phyloP scores from a whole-genome alignment of 2,113 vertebrate species.

The Amphilophus citrinellus region DNA sequence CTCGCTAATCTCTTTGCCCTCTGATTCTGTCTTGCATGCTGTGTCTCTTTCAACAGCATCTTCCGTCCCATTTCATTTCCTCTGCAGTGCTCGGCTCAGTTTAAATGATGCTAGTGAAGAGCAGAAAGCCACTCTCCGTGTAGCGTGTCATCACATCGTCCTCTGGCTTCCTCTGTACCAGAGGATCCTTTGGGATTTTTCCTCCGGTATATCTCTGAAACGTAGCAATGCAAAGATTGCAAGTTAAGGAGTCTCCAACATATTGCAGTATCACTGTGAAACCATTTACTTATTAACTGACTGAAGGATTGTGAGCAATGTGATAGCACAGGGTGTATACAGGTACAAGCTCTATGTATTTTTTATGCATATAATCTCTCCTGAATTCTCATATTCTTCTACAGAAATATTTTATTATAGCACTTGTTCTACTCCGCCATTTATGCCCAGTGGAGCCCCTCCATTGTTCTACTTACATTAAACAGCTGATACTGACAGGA shows the following conservation, averaged over 20 bases:
- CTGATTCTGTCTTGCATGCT: background rate
- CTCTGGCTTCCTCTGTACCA: background rate
- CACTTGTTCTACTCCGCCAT: too few species aligned
- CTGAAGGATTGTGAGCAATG: background rate
- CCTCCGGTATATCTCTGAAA: background rate
- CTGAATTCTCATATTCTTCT: too few species aligned
- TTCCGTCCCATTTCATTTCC: slow-evolving; percentile 20
- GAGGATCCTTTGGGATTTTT: background rate
- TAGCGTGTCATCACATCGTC: background rate
- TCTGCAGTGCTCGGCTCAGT: background rate
- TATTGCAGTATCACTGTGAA: background rate
- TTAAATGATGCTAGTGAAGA: slow-evolving; percentile 9
- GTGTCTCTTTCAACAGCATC: slow-evolving; percentile 9
- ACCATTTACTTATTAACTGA: background rate
- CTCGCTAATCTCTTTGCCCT: slow-evolving; percentile 22
- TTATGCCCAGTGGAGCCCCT: too few species aligned
- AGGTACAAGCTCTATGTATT: too few species aligned
- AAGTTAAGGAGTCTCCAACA: too few species aligned
- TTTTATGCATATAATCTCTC: too few species aligned
- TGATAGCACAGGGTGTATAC: background rate
- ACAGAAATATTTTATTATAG: too few species aligned
- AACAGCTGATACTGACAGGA: too few species aligned
- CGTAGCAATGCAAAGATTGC: background rate
- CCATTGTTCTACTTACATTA: too few species aligned
- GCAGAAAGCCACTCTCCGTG: background rate